Evolutionary conservation across 2,113 vertebrate species (phyloP), one percentile per base, ranked within the genome.

Genomic region (Pseudopipra pipra): DNA sequence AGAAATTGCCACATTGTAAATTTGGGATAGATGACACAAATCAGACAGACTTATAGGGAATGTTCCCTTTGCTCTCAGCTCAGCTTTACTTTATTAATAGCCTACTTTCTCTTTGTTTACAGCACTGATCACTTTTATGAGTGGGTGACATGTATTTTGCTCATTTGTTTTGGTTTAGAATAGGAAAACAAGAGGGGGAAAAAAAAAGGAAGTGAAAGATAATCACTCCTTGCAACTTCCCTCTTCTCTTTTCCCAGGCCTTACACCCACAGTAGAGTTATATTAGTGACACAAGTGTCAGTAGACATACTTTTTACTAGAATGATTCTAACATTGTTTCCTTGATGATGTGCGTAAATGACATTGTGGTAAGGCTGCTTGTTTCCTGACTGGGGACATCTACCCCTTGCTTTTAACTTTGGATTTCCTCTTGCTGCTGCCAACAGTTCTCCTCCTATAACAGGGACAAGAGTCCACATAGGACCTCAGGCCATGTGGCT

Each of bases 1-100:
- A 78, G 86, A 95, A 91, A 86, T 93, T 89, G n/a, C 44, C 68
- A 84, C 35, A 18, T 81, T 78, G 61, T 89, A 96, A 94, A 94
- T 90, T 79, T 91, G 85, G 68, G 52, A 87, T 83, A 80, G 63
- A 95, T 76, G 51, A 51, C 65, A 85, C 67, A 94, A 93, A 96
- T 82, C 66, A 85, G 74, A 71, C 41, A 80, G 94, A 59, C 72
- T 89, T 85, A 90, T 2, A 39, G 46, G 37, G 55, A 33, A 67
- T 56, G 23, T 55, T 95, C 56, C 22, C 39, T 63, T 87, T 1
- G 4, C 55, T 93, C 47, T 88, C 87, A 74, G 51, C 12, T 52
- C 39, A 84, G 39, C 66, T 90, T 39, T 35, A 37, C 43, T 86
- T 80, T 77, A 93, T 95, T 89, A 92, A 84, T 88, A 90, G 74